A percentile compares a stretch with the other conserved stretches of the same genome.
These are phyloP conservation scores for Poecilobothrus nobilitatus DNA, from an alignment of 2,888 invertebrate genomes.

Conservation along the genomic window DNA sequence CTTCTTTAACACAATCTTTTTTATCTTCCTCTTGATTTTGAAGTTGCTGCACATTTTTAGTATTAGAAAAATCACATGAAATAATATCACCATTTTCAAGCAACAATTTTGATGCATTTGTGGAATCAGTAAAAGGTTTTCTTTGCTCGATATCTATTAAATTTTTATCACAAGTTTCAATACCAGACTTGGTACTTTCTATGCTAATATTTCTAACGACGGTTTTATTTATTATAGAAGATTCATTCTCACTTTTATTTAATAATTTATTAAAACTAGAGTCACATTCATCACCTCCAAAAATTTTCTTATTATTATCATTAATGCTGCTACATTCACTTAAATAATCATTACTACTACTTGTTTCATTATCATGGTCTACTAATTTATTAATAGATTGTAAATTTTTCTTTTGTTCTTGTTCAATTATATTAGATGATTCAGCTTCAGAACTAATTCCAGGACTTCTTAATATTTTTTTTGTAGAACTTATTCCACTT, in stretches of 20 bases:
- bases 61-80: background rate
- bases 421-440: background rate
- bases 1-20: background rate
- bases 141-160: background rate
- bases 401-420: background rate
- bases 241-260: background rate
- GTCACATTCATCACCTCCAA: background rate
- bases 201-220: background rate
- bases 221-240: background rate
- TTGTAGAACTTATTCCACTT: background rate
- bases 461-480: background rate
- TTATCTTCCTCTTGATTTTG: background rate
- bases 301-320: background rate
- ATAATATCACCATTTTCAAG: slow-evolving; percentile 3
- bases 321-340: background rate
- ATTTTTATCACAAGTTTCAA: background rate
- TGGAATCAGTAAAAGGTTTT: background rate
- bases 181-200: background rate
- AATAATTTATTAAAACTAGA: background rate
- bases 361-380: background rate
- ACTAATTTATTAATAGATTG: background rate
- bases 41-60: background rate
- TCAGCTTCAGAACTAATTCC: background rate
- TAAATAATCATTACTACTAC: background rate
- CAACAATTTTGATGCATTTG: background rate